Percentiles rank a stretch among this genome's conserved stretches.
phyloP scores from a whole-genome alignment of 2,888 invertebrate genomes.

The Chymomyza fuscimana region DNA sequence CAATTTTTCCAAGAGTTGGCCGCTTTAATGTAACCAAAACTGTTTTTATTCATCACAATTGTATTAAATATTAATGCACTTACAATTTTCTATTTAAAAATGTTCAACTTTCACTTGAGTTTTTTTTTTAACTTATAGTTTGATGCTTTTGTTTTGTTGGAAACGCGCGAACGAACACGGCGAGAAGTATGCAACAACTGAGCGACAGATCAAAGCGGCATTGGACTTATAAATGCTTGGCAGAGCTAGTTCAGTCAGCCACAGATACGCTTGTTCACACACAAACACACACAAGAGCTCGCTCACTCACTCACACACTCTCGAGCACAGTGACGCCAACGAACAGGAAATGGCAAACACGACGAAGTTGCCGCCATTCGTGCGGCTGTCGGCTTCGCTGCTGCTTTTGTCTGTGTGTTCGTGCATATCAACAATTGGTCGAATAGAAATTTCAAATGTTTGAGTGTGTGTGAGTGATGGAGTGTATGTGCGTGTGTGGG shows the following conservation, averaged over 20 bases:
- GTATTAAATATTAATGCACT: constrained; percentile 27
- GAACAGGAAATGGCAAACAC: constrained; percentile 48
- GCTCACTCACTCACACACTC: constrained; percentile 1
- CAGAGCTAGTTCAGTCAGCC: constrained; percentile 22
- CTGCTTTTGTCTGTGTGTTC: constrained; percentile 34
- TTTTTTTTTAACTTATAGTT: neutral
- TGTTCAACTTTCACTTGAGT: neutral
- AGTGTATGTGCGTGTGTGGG: constrained; percentile 22
- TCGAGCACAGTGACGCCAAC: neutral
- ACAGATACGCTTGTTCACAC: constrained; percentile 30
- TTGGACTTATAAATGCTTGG: constrained; percentile 66
- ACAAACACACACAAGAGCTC: constrained; percentile 10
- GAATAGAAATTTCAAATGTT: constrained; percentile 44
- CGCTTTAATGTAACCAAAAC: neutral
- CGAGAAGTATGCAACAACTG: constrained; percentile 77
- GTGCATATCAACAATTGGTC: constrained; percentile 74
- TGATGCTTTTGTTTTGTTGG: constrained; percentile 10
- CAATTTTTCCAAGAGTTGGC: neutral
- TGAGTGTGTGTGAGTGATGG: neutral
- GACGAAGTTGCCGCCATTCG: constrained; percentile 31
- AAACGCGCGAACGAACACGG: constrained; percentile 57
- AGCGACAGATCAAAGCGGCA: constrained; percentile 72
- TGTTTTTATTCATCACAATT: neutral
- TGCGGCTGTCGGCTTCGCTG: constrained; percentile 32
- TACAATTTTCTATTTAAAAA: constrained; percentile 20